Base-by-base conservation (phyloP, 2,888 invertebrate species). In the Noctua comes region DNA sequence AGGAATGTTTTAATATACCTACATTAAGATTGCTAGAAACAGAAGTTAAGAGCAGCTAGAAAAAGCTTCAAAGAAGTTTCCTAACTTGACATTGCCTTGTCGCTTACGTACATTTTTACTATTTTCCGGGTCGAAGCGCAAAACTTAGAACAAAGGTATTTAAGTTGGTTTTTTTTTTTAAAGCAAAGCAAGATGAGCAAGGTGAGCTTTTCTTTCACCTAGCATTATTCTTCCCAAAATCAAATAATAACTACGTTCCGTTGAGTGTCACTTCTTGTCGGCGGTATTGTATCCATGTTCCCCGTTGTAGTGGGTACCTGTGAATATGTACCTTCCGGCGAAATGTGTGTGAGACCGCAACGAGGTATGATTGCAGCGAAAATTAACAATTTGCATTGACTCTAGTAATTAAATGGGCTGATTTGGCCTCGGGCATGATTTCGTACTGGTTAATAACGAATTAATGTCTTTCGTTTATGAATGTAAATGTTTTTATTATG, bases 261-360 rank as follows among this genome's bases (percentile, higher is more conserved):
- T 3, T 31, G 1, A 0, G 5, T 40, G 48, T 24, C 74, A 16
- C 68, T 54, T 85, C 84, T 18, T 71, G 84, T 40, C 1, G 0
- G 0, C 43, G 31, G 6, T 84, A 82, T 82, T 46, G 8, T 85
- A 81, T 82, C 80, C 69, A 46, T 75, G 82, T 84, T 80, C 62
- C 77, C 87, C 40, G 79, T 89, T 90, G 90, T 91, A 91, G 87
- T 91, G 86, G 83, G 86, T 89, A 90, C 89, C 87, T 85, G 92
- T 91, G 91, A 91, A 91, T 91, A 93, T 90, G 92, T 94, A 93
- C 94, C 95, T 94, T 90, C 91, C 86, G 94, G 95, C 93, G 90
- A 93, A 95, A 94, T 95, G 94, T 93, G 91, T 93, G 92, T 89
- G 93, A 93, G 93, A 95, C 95, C 95, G 92, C 95, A 95, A 92